A percentile compares a stretch with the other conserved stretches of the same genome.
Evolutionary conservation across 2,797 vertebrate genomes (phyloP).

Genomic region (Sebastes oblongus): DNA sequence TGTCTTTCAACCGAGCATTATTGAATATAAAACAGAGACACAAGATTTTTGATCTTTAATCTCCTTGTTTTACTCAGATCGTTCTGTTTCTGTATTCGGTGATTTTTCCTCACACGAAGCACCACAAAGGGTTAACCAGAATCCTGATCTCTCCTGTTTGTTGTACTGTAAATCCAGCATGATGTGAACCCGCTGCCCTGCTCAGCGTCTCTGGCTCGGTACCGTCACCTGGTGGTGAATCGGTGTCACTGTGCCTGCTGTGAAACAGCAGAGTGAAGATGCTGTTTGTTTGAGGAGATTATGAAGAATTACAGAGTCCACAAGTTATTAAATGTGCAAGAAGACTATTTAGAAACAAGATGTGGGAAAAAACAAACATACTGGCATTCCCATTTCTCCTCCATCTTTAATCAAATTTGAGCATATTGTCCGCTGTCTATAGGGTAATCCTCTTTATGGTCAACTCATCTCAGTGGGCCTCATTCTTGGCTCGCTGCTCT

Average conservation of each 20-base stretch:
- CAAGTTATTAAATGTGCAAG: neutral
- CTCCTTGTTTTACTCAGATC: neutral
- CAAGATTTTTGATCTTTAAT: neutral
- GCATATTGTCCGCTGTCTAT: neutral
- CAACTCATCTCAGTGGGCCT: slow-evolving; percentile 14
- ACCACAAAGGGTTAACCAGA: slow-evolving; percentile 44
- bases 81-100: neutral
- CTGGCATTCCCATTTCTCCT: neutral
- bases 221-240: slow-evolving; percentile 34
- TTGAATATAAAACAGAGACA: neutral
- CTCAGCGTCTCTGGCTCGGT: neutral
- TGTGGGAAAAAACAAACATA: neutral
- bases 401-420: neutral
- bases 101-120: neutral
- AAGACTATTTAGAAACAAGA: too few relatives aligned
- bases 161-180: slow-evolving; percentile 7
- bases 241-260: neutral
- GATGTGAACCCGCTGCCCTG: slow-evolving; percentile 38
- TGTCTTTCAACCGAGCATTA: neutral
- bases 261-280: neutral
- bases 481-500: slow-evolving; percentile 11
- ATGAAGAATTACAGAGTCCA: neutral
- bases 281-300: neutral
- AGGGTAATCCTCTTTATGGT: slow-evolving; percentile 47
- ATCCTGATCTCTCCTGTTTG: slow-evolving; percentile 1